Conservation (phyloP, 1,140 invertebrate species). For the Papilio machaon region DNA sequence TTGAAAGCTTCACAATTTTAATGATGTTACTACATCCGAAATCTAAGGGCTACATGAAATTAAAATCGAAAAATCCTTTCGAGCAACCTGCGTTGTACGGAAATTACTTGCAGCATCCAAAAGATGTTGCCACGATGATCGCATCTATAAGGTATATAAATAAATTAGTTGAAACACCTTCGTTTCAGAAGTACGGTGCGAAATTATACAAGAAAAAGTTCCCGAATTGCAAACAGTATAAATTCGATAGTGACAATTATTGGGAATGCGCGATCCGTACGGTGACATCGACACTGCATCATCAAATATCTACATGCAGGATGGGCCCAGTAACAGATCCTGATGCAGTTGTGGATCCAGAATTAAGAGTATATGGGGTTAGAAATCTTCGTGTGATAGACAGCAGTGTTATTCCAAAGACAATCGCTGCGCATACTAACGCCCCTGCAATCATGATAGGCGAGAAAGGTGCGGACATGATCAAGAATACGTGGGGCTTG, state of each 20-base stretch:
- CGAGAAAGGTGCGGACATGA: constrained; percentile 92
- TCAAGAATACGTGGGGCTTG: constrained; percentile 84
- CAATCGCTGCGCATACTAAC: constrained; percentile 88
- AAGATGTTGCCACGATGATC: constrained; percentile 86
- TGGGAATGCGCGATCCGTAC: constrained; percentile 88
- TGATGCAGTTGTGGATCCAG: constrained; percentile 88
- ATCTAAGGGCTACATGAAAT: constrained; percentile 86
- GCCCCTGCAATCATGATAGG: constrained; percentile 92
- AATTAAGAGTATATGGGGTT: constrained; percentile 87
- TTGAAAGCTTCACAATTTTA: constrained; percentile 86
- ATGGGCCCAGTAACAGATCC: constrained; percentile 88
- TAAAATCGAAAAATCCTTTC: constrained; percentile 88
- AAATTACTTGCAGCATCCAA: constrained; percentile 86
- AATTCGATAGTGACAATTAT: constrained; percentile 85
- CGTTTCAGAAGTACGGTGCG: constrained; percentile 84
- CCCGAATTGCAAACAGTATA: constrained; percentile 82
- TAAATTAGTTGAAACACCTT: constrained; percentile 83
- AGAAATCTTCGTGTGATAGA: constrained; percentile 88
- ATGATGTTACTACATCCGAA: constrained; percentile 89
- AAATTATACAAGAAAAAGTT: constrained; percentile 82
- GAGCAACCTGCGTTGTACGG: constrained; percentile 88
- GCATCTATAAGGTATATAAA: constrained; percentile 86
- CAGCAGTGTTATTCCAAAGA: constrained; percentile 88
- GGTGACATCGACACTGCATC: constrained; percentile 85
- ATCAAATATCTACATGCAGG: constrained; percentile 87